Evolutionary conservation across 2,113 vertebrate genomes (phyloP), one percentile per base, ranked within the genome.

Genomic region (Fregata magnificens): DNA sequence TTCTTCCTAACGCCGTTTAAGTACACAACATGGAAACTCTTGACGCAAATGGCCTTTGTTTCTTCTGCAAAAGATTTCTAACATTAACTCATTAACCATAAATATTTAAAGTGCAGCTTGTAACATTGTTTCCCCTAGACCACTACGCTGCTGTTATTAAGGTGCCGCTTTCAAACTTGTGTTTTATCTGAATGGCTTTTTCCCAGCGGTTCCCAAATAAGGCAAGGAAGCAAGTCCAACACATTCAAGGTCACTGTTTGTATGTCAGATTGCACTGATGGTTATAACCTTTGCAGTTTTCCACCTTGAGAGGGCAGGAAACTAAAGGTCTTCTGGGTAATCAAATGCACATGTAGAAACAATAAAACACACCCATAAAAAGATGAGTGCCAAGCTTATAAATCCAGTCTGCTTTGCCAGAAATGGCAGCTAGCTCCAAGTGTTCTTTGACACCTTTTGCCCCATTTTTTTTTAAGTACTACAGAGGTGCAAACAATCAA

Each of bases 321-420:
- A 13, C 94, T 85, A 52, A 55, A 91, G 20, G 78, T 93, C 95
- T 97, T 95, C 89, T 92, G 93, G 87, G 96, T 96, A 97, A 97
- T 97, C 92, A 96, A 96, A 82, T 5, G 82, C 94, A 94, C 90
- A 96, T 96, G 94, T 34, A 93, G 79, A 96, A 97, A 97, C 95
- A 97, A 97, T 97, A 87, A 91, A 92, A 94, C 91, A 90, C 87
- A 95, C 52, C 63, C 93, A 88, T 70, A 61, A 94, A 94, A 92
- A 42, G 49, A 58, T 12, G n/a, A 91, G 53, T 96, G 95, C 94
- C 96, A 95, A 95, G 83, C 90, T 93, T 76, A 93, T 81, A 95
- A 94, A 79, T 18, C 31, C 44, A 50, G 50, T 13, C 18, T 67
- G 58, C 52, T 69, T 58, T 80, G 65, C 63, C 94, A 94, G 88